A percentile compares a stretch with the other conserved stretches of the same genome.
These are phyloP conservation scores for Megalonaias nervosa DNA, from an alignment of 1,140 invertebrate species.

Conservation along the genomic window DNA sequence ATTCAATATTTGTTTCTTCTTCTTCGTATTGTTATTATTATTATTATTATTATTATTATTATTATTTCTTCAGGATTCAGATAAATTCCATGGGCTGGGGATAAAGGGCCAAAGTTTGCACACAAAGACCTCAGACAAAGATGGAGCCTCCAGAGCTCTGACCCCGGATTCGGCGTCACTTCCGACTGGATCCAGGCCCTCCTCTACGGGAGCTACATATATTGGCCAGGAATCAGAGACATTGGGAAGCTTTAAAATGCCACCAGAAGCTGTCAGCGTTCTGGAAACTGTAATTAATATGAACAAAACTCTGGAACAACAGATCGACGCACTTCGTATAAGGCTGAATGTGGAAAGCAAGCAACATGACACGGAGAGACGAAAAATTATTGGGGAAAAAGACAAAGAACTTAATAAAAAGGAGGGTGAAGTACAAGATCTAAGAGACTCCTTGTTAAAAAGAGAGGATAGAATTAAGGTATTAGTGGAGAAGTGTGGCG, in stretches of 20 bases:
- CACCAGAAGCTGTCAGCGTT: conserved; percentile 40
- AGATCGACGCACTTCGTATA: conserved; percentile 54
- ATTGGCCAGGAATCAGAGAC: conserved; percentile 27
- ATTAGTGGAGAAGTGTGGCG: conserved; percentile 38
- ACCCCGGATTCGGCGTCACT: conserved; percentile 19
- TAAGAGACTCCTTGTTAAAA: conserved; percentile 50
- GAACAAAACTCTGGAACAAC: conserved; percentile 52
- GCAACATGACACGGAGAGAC: conserved; percentile 47
- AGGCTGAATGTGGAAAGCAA: conserved; percentile 56
- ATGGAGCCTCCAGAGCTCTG: conserved; percentile 22
- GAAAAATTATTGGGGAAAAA: conserved; percentile 48
- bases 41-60: neutral
- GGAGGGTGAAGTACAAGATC: conserved; percentile 51
- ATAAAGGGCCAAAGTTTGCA: conserved; percentile 39
- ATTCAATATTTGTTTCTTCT: no score
- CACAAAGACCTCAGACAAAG: conserved; percentile 31
- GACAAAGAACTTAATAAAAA: conserved; percentile 44
- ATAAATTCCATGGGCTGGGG: conserved; percentile 24
- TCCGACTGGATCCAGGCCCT: conserved; percentile 26
- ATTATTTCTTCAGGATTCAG: conserved; percentile 12
- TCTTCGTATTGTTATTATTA: neutral
- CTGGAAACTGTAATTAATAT: conserved; percentile 48
- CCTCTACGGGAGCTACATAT: conserved; percentile 8
- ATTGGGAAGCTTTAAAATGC: conserved; percentile 36
- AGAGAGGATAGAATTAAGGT: conserved; percentile 51